Conservation (phyloP, 2,113 vertebrate species). For the Myotis brandtii region DNA sequence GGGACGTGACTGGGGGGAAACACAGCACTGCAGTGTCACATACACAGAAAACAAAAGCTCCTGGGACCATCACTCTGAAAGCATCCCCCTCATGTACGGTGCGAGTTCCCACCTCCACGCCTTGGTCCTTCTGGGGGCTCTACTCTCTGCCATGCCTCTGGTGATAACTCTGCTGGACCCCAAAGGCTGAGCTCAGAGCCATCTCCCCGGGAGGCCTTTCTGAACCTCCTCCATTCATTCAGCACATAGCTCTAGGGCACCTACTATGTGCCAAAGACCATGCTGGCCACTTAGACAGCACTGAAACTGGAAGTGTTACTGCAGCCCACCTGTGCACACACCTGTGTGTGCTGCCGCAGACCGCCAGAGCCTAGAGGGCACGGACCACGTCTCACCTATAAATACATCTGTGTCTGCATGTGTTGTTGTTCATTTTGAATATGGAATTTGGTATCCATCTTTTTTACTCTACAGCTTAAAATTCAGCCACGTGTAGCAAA, state of each 20-base stretch:
- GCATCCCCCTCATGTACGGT: neutral
- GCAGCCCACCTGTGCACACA: neutral
- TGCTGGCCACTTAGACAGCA: neutral
- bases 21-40: neutral
- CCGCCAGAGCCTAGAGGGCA: neutral
- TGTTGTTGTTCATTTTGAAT: neutral
- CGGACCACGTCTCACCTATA: neutral
- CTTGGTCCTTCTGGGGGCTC: neutral
- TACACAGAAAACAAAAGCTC: neutral
- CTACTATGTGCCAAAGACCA: neutral
- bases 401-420: neutral
- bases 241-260: neutral
- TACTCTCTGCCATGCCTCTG: neutral
- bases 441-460: neutral
- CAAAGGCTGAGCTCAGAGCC: neutral
- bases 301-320: neutral
- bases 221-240: neutral
- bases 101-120: neutral
- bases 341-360: neutral
- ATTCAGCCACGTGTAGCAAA: neutral
- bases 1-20: constrained; percentile 90
- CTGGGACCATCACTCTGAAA: neutral
- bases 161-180: neutral
- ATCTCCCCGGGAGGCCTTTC: neutral
- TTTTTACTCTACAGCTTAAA: neutral